Evolutionary conservation across 2,113 vertebrate species (phyloP).

Genomic region (Silurus glanis): DNA sequence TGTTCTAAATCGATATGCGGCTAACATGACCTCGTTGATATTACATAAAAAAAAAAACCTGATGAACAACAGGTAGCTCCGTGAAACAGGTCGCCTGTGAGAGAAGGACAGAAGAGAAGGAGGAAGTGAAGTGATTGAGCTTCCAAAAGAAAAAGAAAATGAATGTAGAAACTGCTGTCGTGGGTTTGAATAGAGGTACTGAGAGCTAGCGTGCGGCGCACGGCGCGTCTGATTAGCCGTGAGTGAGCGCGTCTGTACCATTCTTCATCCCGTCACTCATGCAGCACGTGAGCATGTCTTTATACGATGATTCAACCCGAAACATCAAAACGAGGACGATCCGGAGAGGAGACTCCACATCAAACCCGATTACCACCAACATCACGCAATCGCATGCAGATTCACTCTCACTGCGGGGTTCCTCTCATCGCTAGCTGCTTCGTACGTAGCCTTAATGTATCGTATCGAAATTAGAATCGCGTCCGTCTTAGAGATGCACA

Average conservation of each 20-base stretch:
- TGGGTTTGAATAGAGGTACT: background rate
- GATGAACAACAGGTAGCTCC: background rate
- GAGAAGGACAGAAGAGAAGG: no score
- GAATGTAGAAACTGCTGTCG: background rate
- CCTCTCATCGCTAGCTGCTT: no score
- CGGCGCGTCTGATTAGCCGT: background rate
- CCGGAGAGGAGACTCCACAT: slow-evolving; percentile 62
- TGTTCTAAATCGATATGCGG: slow-evolving; percentile 3
- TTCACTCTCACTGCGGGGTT: no score
- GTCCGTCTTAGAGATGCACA: no score
- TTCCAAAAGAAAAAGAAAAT: background rate
- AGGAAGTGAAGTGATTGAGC: background rate
- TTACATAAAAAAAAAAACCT: background rate
- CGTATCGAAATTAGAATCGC: no score
- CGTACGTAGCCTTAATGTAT: no score
- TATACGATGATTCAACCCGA: slow-evolving; percentile 49
- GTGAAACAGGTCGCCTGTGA: background rate
- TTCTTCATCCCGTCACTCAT: background rate
- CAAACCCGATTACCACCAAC: slow-evolving; percentile 68
- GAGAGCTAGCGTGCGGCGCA: background rate
- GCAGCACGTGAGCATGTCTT: slow-evolving; percentile 64
- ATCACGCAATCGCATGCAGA: background rate
- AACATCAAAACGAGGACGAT: slow-evolving; percentile 65
- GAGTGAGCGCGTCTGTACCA: background rate
- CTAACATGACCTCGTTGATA: background rate